Conservation (phyloP, 2,888 invertebrate species). For the Agapetus fuscipes region DNA sequence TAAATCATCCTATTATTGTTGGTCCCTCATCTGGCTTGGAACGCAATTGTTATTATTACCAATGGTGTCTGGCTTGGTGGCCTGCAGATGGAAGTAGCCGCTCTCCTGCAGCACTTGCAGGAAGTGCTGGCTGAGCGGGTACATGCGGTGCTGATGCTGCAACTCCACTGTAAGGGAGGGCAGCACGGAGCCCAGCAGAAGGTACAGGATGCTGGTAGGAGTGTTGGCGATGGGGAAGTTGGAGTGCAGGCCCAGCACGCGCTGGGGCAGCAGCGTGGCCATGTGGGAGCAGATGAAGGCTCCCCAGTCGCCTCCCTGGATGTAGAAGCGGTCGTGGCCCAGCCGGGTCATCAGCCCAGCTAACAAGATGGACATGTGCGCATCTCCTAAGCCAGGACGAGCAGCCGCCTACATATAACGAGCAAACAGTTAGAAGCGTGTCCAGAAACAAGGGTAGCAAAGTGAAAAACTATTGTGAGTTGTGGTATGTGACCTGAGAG, state of each 20-base stretch:
- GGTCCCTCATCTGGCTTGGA: too few relatives aligned
- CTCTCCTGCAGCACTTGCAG: constrained; percentile 34
- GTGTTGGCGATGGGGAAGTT: constrained; percentile 39
- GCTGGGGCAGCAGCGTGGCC: constrained; percentile 51
- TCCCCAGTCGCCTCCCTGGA: constrained; percentile 71
- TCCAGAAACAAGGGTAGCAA: too few relatives aligned
- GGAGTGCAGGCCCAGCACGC: constrained; percentile 29
- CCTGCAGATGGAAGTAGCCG: constrained; percentile 64
- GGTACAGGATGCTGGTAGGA: constrained; percentile 28
- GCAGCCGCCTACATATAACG: constrained; percentile 19
- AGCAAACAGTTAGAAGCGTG: too few relatives aligned
- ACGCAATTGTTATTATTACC: too few relatives aligned
- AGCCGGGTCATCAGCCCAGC: constrained; percentile 52
- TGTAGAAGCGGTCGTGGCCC: constrained; percentile 45
- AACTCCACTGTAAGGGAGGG: constrained; percentile 42
- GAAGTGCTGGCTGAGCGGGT: constrained; percentile 36
- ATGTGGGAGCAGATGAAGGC: constrained; percentile 46
- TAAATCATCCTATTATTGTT: too few relatives aligned
- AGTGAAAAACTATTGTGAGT: too few relatives aligned
- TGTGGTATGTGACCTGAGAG: constrained; percentile 40
- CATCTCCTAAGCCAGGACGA: constrained; percentile 40
- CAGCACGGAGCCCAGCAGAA: constrained; percentile 38
- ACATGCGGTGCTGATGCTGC: constrained; percentile 39
- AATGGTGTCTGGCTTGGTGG: constrained; percentile 74
- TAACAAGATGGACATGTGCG: constrained; percentile 40